These are phyloP conservation scores for Mythimna vitellina DNA, from an alignment of 2,888 invertebrate genomes.

Conservation along the genomic window DNA sequence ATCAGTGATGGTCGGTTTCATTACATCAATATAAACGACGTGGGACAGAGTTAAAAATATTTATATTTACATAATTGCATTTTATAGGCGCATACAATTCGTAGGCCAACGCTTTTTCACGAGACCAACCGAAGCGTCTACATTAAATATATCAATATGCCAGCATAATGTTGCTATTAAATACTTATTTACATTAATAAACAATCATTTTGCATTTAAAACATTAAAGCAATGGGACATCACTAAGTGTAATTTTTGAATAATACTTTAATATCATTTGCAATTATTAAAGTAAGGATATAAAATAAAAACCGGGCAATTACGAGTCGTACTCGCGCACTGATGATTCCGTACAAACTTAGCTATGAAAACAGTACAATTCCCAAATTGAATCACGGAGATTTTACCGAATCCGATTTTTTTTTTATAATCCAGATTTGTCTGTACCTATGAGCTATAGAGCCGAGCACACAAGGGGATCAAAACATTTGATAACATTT, in stretches of 20 bases:
- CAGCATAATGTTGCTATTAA: slow-evolving; percentile 38
- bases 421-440: too few relatives aligned
- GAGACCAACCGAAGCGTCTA: slow-evolving; percentile 11
- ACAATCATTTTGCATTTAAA: slow-evolving; percentile 52
- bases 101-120: slow-evolving; percentile 36
- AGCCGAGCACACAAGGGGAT: not conserved
- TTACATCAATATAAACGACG: slow-evolving; percentile 61
- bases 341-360: too few relatives aligned
- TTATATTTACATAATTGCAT: slow-evolving; percentile 64
- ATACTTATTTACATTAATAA: slow-evolving; percentile 66
- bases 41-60: slow-evolving; percentile 57
- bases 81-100: slow-evolving; percentile 50
- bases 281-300: not conserved
- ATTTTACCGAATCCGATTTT: too few relatives aligned
- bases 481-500: slow-evolving; percentile 80
- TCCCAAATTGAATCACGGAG: too few relatives aligned
- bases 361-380: too few relatives aligned
- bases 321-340: too few relatives aligned
- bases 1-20: slow-evolving; percentile 52
- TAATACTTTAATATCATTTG: slow-evolving; percentile 2
- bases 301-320: too few relatives aligned
- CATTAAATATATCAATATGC: slow-evolving; percentile 37
- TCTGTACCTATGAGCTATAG: not conserved
- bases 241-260: slow-evolving; percentile 19
- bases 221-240: slow-evolving; percentile 34